These are phyloP conservation scores for Acinonyx jubatus DNA, from an alignment of 2,113 vertebrate species.

Conservation along the genomic window DNA sequence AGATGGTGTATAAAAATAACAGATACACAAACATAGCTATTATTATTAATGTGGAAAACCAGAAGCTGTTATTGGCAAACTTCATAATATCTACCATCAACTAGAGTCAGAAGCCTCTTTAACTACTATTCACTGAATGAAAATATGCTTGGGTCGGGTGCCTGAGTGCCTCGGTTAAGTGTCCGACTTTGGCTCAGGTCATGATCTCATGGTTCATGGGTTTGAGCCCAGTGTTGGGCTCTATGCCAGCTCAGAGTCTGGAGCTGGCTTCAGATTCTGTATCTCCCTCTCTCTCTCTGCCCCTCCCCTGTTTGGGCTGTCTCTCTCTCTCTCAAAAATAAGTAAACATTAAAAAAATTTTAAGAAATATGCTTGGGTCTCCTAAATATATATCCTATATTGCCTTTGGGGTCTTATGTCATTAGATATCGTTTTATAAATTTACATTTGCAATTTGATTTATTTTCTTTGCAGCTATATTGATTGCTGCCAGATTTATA, in stretches of 20 bases:
- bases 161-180: too few species aligned
- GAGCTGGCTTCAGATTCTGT: too few species aligned
- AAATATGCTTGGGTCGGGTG: neutral
- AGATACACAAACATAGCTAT: neutral
- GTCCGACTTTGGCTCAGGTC: too few species aligned
- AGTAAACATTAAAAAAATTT: too few species aligned
- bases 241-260: too few species aligned
- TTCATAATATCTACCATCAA: neutral
- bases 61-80: neutral
- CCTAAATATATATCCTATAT: neutral
- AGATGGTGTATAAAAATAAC: neutral
- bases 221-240: too few species aligned
- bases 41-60: slow-evolving; percentile 31
- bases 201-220: too few species aligned
- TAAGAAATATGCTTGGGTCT: slow-evolving; percentile 7
- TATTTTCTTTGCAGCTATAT: neutral
- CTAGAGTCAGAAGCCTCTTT: neutral
- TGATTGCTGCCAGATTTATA: neutral
- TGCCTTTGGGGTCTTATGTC: neutral
- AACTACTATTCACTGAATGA: neutral
- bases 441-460: neutral
- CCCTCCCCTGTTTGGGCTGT: too few species aligned
- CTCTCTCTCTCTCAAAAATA: too few species aligned
- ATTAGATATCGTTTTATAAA: neutral
- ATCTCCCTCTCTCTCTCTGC: too few species aligned